Percentiles rank a stretch among this genome's conserved stretches.
Conservation (phyloP, 1,140 invertebrate genomes). For the Thaumatotibia leucotreta region DNA sequence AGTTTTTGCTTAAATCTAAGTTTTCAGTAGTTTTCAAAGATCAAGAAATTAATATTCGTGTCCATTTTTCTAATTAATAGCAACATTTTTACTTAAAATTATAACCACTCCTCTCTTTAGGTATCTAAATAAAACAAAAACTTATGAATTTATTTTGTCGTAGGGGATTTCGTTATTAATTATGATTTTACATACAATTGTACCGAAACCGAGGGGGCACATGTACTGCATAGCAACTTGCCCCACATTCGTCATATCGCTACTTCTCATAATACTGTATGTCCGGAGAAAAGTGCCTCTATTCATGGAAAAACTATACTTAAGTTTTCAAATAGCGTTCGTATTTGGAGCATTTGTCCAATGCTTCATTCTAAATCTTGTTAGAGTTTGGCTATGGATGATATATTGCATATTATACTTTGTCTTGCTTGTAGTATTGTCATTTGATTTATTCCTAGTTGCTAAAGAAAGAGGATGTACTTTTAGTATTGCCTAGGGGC, state of each 20-base stretch:
- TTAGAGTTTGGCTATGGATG: slow-evolving; percentile 61
- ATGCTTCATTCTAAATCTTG: slow-evolving; percentile 63
- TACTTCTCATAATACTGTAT: slow-evolving; percentile 64
- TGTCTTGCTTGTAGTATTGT: slow-evolving; percentile 48
- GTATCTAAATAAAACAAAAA: background rate
- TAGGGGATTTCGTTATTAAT: slow-evolving; percentile 59
- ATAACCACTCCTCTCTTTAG: background rate
- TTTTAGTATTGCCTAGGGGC: slow-evolving; percentile 56
- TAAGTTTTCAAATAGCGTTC: slow-evolving; percentile 71
- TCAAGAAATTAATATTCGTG: too few relatives aligned
- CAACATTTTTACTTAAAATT: background rate
- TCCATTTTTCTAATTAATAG: too few relatives aligned
- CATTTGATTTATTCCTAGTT: slow-evolving; percentile 61
- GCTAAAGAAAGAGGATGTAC: slow-evolving; percentile 69
- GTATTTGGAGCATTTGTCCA: slow-evolving; percentile 68
- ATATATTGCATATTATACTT: slow-evolving; percentile 65
- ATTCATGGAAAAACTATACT: slow-evolving; percentile 72
- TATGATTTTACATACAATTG: slow-evolving; percentile 41
- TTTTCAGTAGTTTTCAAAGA: too few relatives aligned
- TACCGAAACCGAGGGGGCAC: slow-evolving; percentile 57
- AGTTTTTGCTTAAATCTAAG: too few relatives aligned
- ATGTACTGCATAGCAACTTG: slow-evolving; percentile 69
- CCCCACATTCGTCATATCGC: slow-evolving; percentile 60
- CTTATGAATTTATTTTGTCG: slow-evolving; percentile 32
- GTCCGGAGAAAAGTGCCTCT: slow-evolving; percentile 60